A percentile compares a stretch with the other conserved stretches of the same genome.
Conservation (phyloP, 2,888 invertebrate species). For the Noctua pronuba region DNA sequence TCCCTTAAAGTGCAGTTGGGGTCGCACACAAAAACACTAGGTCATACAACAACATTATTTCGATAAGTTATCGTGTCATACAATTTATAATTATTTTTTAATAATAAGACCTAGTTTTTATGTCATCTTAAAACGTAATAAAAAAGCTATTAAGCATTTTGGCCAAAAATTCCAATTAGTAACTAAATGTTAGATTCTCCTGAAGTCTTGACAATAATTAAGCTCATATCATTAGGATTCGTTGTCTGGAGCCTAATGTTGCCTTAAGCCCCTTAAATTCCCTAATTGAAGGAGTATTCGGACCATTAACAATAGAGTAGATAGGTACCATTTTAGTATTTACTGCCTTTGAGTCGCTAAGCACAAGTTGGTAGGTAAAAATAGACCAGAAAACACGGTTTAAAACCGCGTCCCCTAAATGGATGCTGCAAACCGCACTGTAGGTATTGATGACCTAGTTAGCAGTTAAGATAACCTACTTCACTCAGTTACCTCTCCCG, state of each 20-base stretch:
- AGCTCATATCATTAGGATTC: conserved; percentile 17
- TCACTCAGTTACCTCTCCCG: conserved; percentile 3
- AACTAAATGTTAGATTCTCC: conserved; percentile 3
- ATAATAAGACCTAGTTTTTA: conserved; percentile 1
- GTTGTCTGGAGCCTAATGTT: neutral
- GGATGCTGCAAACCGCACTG: conserved; percentile 13
- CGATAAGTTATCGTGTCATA: too few species aligned
- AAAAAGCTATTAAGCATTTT: neutral
- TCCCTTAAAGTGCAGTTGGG: too few species aligned
- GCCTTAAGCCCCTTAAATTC: neutral
- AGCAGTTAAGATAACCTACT: conserved; percentile 29
- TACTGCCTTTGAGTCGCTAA: neutral
- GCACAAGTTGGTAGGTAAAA: neutral
- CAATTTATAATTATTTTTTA: neutral
- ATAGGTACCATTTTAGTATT: neutral
- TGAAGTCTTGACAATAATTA: conserved; percentile 6
- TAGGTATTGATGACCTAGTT: conserved; percentile 36
- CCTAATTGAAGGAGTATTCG: neutral
- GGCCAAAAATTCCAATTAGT: conserved; percentile 5
- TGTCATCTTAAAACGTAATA: neutral
- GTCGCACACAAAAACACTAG: too few species aligned
- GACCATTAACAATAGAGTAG: neutral
- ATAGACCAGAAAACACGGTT: neutral
- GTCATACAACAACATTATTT: too few species aligned
- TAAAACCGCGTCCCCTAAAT: neutral